Evolutionary conservation across 2,888 invertebrate genomes (phyloP).

Genomic region (Crepidodera aurea): DNA sequence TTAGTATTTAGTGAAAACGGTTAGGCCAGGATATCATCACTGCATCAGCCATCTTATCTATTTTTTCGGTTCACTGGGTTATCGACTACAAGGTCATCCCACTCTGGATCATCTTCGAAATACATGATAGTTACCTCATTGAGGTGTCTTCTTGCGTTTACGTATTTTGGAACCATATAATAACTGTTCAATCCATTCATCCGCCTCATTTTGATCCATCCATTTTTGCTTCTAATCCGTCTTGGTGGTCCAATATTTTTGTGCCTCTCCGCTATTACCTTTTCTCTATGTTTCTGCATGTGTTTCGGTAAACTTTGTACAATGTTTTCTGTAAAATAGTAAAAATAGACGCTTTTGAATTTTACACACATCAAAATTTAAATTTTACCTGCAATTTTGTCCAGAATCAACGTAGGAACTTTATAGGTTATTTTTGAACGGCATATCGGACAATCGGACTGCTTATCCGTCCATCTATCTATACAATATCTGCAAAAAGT

Average conservation of each 20-base stretch:
- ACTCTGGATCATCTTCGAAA: conserved; percentile 3
- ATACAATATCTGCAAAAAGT: conserved; percentile 79
- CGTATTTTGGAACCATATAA: background rate
- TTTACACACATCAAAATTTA: no score
- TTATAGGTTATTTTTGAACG: conserved; percentile 63
- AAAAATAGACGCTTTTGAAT: no score
- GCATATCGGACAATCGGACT: conserved; percentile 77
- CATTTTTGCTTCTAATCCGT: background rate
- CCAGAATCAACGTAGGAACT: conserved; percentile 49
- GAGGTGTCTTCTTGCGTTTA: background rate
- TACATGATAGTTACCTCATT: background rate
- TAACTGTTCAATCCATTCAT: background rate
- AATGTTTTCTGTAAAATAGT: background rate
- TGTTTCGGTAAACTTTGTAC: background rate
- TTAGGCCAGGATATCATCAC: no score
- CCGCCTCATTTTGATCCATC: background rate
- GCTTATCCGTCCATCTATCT: conserved; percentile 72
- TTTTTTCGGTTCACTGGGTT: no score
- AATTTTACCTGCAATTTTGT: conserved; percentile 9
- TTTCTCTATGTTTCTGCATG: background rate
- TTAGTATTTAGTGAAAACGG: no score
- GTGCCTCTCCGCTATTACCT: background rate
- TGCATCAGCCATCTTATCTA: no score
- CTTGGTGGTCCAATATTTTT: background rate
- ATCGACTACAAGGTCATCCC: background rate